phyloP scores from a whole-genome alignment of 2,113 vertebrate species.

The Podarcis cretensis region DNA sequence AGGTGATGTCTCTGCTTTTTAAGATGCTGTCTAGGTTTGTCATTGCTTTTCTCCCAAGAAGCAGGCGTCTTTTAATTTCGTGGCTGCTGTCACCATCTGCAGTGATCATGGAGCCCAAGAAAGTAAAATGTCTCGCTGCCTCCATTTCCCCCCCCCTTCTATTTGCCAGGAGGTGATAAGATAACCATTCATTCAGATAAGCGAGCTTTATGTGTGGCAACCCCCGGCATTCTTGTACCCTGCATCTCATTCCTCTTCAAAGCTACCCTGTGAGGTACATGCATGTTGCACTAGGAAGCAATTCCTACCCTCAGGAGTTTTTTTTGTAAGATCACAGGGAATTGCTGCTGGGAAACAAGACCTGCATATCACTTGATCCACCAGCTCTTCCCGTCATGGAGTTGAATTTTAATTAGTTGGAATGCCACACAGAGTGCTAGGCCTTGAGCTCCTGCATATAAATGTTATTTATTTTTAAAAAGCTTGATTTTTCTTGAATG shows the following conservation, averaged over 20 bases:
- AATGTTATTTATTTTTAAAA: background rate
- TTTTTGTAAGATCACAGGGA: background rate
- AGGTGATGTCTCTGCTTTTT: too few relatives aligned
- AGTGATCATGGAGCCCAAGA: too few relatives aligned
- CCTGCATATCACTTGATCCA: background rate
- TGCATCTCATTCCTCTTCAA: background rate
- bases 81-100: too few relatives aligned
- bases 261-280: background rate
- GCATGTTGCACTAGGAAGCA: background rate
- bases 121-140: too few relatives aligned
- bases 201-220: background rate
- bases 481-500: background rate
- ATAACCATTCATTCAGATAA: background rate
- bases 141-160: too few relatives aligned
- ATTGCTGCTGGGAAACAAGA: background rate
- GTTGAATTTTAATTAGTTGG: slow-evolving; percentile 6
- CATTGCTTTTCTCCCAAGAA: too few relatives aligned
- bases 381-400: background rate
- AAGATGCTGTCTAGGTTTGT: too few relatives aligned
- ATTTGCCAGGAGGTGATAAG: too few relatives aligned
- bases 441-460: background rate
- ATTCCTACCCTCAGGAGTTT: background rate
- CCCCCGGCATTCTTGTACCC: background rate
- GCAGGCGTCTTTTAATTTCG: too few relatives aligned
- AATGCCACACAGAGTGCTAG: background rate